Evolutionary conservation across 2,797 vertebrate species (phyloP).

Genomic region (Pangasius sanitwongsei): DNA sequence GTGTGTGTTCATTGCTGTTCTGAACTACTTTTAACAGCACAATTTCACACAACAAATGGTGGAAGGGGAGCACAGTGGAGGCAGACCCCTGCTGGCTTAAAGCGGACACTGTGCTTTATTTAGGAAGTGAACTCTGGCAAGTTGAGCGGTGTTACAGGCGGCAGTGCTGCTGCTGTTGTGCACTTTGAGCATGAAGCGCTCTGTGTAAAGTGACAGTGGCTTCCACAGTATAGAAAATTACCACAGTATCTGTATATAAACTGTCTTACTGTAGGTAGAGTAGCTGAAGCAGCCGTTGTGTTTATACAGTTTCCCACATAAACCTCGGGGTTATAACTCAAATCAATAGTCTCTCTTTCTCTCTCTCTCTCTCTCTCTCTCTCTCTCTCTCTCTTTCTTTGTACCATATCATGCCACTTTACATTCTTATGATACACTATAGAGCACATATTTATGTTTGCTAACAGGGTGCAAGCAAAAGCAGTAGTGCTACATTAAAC

Average conservation of each 20-base stretch:
- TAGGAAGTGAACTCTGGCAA: constrained; percentile 67
- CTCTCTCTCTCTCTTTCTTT: neutral
- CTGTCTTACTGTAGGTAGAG: neutral
- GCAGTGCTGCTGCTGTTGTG: neutral
- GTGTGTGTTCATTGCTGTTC: neutral
- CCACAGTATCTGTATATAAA: too few relatives aligned
- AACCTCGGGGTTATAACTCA: neutral
- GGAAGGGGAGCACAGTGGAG: constrained; percentile 69
- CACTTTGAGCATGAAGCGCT: neutral
- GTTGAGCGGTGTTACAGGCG: neutral
- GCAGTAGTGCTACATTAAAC: neutral
- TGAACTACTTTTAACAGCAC: neutral
- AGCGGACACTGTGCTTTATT: constrained; percentile 72
- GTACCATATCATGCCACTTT: neutral
- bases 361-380: neutral
- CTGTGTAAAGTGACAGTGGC: neutral
- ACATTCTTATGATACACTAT: neutral
- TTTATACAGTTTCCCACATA: neutral
- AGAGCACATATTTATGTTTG: neutral
- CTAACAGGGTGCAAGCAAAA: neutral
- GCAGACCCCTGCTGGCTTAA: constrained; percentile 63
- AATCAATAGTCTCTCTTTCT: neutral
- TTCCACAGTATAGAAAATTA: neutral
- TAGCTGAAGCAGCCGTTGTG: neutral
- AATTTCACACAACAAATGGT: constrained; percentile 65